Conservation (phyloP, 2,888 invertebrate species). For the Platycheirus rosarum region DNA sequence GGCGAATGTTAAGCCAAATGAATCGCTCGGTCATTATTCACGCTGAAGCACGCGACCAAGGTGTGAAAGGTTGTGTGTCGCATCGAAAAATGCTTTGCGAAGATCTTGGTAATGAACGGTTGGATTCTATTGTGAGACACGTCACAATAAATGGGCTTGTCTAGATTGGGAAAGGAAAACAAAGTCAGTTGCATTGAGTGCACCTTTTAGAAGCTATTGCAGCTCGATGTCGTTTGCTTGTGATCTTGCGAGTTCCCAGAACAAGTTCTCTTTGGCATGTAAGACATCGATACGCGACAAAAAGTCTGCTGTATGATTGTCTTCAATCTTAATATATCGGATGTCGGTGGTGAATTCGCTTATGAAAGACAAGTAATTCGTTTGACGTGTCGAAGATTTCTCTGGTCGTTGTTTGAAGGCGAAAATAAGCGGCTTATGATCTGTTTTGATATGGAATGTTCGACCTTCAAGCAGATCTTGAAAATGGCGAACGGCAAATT, state of each 20-base stretch:
- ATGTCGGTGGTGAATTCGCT: too few relatives aligned
- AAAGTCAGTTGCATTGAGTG: background rate
- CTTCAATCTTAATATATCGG: too few relatives aligned
- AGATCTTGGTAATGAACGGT: too few relatives aligned
- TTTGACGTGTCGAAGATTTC: background rate
- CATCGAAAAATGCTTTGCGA: background rate
- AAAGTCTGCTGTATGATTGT: background rate
- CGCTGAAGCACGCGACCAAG: too few relatives aligned
- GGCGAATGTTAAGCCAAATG: slow-evolving; percentile 13
- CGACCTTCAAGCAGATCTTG: background rate
- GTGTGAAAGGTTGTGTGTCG: too few relatives aligned
- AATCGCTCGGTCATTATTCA: background rate
- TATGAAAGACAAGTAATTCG: too few relatives aligned
- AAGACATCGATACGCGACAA: background rate
- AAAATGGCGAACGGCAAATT: background rate
- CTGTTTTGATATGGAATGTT: background rate
- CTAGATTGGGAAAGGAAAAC: slow-evolving; percentile 9
- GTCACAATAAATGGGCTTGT: too few relatives aligned
- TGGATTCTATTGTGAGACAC: too few relatives aligned
- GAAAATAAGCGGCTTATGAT: too few relatives aligned
- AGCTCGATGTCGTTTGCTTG: background rate
- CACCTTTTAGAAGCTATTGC: slow-evolving; percentile 4
- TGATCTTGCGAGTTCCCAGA: background rate
- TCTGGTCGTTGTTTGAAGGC: too few relatives aligned
- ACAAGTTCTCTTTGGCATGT: background rate